Conservation (phyloP, 2,113 vertebrate genomes). For the Apaloderma vittatum region DNA sequence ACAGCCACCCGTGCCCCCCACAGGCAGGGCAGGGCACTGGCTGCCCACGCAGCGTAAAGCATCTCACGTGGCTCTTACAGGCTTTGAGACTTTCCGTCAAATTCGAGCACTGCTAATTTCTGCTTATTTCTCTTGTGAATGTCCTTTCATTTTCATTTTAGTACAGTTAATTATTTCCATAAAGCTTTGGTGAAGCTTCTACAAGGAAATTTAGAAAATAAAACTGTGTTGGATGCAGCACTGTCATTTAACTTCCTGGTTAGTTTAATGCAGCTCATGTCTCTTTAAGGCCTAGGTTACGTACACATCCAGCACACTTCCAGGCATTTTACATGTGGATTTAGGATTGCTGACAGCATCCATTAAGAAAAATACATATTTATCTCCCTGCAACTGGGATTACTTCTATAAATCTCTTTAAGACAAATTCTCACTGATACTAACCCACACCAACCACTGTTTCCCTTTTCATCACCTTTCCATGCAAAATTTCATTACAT, state of each 20-base stretch:
- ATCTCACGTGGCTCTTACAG: background rate
- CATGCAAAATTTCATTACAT: background rate
- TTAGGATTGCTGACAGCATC: background rate
- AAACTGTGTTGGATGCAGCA: background rate
- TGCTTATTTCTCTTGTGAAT: background rate
- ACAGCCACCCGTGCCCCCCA: background rate
- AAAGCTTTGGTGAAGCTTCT: background rate
- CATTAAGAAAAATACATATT: background rate
- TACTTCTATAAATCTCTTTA: background rate
- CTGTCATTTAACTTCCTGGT: background rate
- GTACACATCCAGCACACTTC: background rate
- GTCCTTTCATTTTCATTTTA: background rate
- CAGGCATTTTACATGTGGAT: background rate
- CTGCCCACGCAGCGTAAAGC: accelerated
- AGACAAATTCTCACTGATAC: background rate
- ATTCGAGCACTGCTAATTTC: background rate
- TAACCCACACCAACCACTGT: accelerated
- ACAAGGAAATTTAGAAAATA: background rate
- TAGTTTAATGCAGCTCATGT: background rate
- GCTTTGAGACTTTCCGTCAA: background rate
- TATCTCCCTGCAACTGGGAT: background rate
- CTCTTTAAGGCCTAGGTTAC: background rate
- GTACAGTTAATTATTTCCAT: background rate
- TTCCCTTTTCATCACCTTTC: background rate
- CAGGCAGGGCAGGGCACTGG: background rate